Evolutionary conservation across 2,113 vertebrate genomes (phyloP).

Genomic region (Edolisoma coerulescens): DNA sequence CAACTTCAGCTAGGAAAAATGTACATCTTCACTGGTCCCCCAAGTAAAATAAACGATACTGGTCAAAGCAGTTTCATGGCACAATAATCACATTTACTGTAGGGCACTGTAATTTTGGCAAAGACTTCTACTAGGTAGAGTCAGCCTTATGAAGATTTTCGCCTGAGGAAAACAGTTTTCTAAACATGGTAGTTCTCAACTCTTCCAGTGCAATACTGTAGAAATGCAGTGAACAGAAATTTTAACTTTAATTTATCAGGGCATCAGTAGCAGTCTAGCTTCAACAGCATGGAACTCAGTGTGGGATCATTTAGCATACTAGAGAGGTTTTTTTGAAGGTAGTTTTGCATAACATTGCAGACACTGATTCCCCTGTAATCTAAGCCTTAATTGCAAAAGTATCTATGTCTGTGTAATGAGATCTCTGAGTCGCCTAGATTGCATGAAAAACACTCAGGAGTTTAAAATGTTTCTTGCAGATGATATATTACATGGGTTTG

Average conservation of each 20-base stretch:
- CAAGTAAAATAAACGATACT: not conserved
- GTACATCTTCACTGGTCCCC: not conserved
- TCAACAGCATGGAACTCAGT: not conserved
- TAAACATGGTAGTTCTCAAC: not conserved
- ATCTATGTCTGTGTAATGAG: not conserved
- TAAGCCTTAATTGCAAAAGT: not conserved
- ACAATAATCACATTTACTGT: not conserved
- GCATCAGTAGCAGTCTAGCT: not conserved
- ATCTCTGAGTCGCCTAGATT: not conserved
- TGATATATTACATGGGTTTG: not conserved
- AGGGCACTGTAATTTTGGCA: not conserved
- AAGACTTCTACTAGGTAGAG: not conserved
- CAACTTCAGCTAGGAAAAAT: not conserved
- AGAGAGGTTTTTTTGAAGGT: not conserved
- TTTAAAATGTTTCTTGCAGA: not conserved
- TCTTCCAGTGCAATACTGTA: not conserved
- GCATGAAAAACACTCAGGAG: not conserved
- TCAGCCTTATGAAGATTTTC: rapidly evolving
- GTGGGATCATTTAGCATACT: not conserved
- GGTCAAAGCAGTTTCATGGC: not conserved
- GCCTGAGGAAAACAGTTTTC: not conserved
- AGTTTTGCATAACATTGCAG: not conserved
- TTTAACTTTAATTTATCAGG: not conserved
- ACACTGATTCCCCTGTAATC: not conserved
- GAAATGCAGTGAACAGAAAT: not conserved